Evolutionary conservation across 1,140 invertebrate species (phyloP).

Genomic region (Arctopsyche grandis): DNA sequence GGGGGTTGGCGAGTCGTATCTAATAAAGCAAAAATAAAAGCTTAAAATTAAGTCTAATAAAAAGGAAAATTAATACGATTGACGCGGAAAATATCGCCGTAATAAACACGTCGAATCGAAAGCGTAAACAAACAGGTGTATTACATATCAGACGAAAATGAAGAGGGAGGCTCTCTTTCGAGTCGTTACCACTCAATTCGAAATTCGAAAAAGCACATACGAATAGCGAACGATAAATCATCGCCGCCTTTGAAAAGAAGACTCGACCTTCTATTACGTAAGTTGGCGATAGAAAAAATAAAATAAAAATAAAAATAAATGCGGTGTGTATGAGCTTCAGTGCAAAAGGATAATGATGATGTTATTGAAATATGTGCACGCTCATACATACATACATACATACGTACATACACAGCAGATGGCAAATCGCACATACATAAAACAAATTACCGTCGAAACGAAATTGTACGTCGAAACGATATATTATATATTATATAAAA

Average conservation of each 20-base stretch:
- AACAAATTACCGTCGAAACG: slow-evolving; percentile 15
- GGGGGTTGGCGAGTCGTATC: too few relatives aligned
- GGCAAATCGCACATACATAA: neutral
- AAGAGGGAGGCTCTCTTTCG: too few relatives aligned
- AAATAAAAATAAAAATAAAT: slow-evolving; percentile 9
- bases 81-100: too few relatives aligned
- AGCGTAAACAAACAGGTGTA: too few relatives aligned
- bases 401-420: too few relatives aligned
- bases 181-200: neutral
- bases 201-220: neutral
- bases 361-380: slow-evolving; percentile 25
- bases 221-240: slow-evolving; percentile 6
- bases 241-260: slow-evolving; percentile 7
- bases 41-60: too few relatives aligned
- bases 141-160: too few relatives aligned
- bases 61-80: too few relatives aligned
- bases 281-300: neutral
- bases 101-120: too few relatives aligned
- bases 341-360: slow-evolving; percentile 27
- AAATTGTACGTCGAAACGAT: neutral
- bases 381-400: too few relatives aligned
- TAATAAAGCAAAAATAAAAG: too few relatives aligned
- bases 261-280: slow-evolving; percentile 26
- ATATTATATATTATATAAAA: too few relatives aligned
- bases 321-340: neutral